Evolutionary conservation across 2,888 invertebrate species (phyloP), one percentile per base, ranked within the genome.

Genomic region (Drosophila setosimentum): DNA sequence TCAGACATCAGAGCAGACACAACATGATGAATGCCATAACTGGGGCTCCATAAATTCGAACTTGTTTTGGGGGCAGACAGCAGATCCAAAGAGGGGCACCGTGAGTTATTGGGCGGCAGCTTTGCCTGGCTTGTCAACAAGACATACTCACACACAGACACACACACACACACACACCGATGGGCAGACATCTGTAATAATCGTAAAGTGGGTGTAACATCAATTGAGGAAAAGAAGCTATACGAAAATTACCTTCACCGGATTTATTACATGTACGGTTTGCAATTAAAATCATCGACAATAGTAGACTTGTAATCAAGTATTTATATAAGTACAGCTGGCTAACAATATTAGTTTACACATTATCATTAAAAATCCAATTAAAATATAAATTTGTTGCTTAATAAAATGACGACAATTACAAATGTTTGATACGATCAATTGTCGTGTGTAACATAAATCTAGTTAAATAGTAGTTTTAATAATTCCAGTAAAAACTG

Each of bases 1-100:
- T 35, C 49, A 68, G 68, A 70, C 68, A 67, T 32, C 33, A 27
- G 13, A 18, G 27, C 54, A 78, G 58, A 62, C 49, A 50, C 66
- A 64, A 54, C 73, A 57, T 45, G 55, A 77, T 85, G 71, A 77
- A 83, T 80, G 83, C 77, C 67, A 67, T 65, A 80, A 66, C 57
- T 61, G 59, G 50, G 59, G 59, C 57, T 68, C 77, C 69, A 86
- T 83, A 83, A 77, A 80, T 86, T 45, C 55, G 54, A 60, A 65
- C 61, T 73, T 80, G 68, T 70, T 29, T 27, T 27, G 29, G 30
- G 30, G 51, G 30, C 7, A 29, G 49, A 49, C 27, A 27, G 27
- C 10, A 49, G 11, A 24, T 27, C 10, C 30, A 13, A 27, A 40
- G 64, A 32, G 40, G 35, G 35, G 40, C 27, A 16, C 21, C 1